A percentile compares a stretch with the other conserved stretches of the same genome.
These are phyloP conservation scores for Caenorhabditis brenneri DNA, from an alignment of 1,140 invertebrate species.

Conservation along the genomic window DNA sequence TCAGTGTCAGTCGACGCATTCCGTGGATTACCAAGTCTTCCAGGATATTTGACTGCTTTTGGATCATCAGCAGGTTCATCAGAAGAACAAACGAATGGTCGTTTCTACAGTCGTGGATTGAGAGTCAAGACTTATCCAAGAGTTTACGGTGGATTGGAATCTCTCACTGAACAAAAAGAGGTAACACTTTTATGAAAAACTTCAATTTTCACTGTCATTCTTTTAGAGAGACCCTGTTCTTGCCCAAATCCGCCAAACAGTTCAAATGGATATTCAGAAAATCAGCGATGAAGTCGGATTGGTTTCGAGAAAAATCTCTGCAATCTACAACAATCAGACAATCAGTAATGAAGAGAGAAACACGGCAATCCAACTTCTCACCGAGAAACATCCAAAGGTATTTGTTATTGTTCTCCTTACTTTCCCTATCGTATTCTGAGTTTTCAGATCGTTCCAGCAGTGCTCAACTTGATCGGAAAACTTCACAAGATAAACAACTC, in stretches of 20 bases:
- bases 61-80: background rate
- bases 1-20: background rate
- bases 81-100: background rate
- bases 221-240: constrained; percentile 28
- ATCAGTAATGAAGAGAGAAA: constrained; percentile 11
- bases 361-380: background rate
- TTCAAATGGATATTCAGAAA: constrained; percentile 16
- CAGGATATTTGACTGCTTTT: constrained; percentile 6
- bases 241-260: background rate
- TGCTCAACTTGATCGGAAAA: constrained; percentile 13
- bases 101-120: constrained; percentile 16
- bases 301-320: constrained; percentile 2
- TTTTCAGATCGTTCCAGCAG: constrained; percentile 20
- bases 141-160: background rate
- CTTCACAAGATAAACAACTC: constrained; percentile 18
- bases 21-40: constrained; percentile 16
- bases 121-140: background rate
- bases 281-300: constrained; percentile 26
- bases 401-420: background rate
- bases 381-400: constrained; percentile 25
- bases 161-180: background rate
- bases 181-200: too few species aligned
- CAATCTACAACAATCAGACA: constrained; percentile 1
- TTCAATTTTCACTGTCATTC: background rate
- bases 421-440: background rate